phyloP scores from a whole-genome alignment of 1,140 invertebrate genomes.

The Drosophila asahinai region DNA sequence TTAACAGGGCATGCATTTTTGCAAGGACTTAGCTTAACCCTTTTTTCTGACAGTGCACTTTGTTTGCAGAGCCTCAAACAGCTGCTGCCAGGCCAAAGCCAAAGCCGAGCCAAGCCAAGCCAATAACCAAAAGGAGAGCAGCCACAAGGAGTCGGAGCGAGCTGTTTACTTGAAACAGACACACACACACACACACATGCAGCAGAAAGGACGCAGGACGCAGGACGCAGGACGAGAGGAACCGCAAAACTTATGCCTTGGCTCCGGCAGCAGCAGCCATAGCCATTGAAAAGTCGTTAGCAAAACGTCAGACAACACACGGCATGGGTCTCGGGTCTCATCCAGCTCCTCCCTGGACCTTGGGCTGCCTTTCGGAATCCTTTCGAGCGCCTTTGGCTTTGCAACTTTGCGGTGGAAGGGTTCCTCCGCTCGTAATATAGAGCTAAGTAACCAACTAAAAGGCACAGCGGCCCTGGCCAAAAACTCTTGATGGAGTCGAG shows the following conservation, averaged over 20 bases:
- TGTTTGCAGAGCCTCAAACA: slow-evolving; percentile 68
- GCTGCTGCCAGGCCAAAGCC: slow-evolving; percentile 54
- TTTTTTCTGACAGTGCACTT: slow-evolving; percentile 25
- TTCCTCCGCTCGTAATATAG: slow-evolving; percentile 23
- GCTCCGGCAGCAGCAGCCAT: slow-evolving; percentile 38
- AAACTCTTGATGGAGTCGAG: slow-evolving; percentile 27
- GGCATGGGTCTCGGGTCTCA: slow-evolving; percentile 20
- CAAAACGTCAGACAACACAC: slow-evolving; percentile 76
- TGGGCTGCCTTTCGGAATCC: slow-evolving; percentile 18
- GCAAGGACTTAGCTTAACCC: not conserved
- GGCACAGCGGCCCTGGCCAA: not conserved
- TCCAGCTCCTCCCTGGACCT: slow-evolving; percentile 7
- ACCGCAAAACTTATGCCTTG: slow-evolving; percentile 74
- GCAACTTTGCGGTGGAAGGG: slow-evolving; percentile 41
- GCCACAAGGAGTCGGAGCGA: slow-evolving; percentile 47
- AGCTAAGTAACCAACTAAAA: slow-evolving; percentile 42
- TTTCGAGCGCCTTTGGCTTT: slow-evolving; percentile 29
- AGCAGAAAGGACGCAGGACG: not conserved
- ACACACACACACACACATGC: slow-evolving; percentile 36
- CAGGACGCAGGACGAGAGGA: not conserved
- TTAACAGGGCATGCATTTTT: too few relatives aligned
- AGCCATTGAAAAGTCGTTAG: slow-evolving; percentile 83
- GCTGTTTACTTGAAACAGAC: slow-evolving; percentile 64
- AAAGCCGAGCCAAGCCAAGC: slow-evolving; percentile 53
- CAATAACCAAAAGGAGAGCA: slow-evolving; percentile 62